Evolutionary conservation across 2,888 invertebrate genomes (phyloP).

Genomic region (Diploptera punctata): DNA sequence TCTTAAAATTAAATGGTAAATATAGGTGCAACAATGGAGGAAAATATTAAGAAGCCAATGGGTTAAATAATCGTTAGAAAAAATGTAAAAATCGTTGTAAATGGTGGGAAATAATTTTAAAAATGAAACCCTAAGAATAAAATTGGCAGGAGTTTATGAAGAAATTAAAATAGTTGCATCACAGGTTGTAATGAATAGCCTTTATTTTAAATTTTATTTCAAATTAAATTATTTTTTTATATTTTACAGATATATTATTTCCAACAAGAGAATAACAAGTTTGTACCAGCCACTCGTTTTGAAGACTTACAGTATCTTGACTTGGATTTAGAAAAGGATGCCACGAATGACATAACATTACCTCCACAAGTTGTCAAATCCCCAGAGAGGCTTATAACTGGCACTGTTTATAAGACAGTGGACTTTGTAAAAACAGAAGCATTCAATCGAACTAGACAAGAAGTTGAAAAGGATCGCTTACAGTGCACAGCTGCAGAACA

Average conservation of each 20-base stretch:
- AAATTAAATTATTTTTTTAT: too few species aligned
- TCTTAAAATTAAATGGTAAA: too few species aligned
- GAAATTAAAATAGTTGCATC: too few species aligned
- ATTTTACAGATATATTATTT: constrained; percentile 54
- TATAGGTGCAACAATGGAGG: too few species aligned
- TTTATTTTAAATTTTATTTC: too few species aligned
- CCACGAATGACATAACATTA: constrained; percentile 48
- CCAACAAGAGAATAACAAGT: constrained; percentile 51
- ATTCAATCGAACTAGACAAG: constrained; percentile 84
- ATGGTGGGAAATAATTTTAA: too few species aligned
- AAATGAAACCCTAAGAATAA: too few species aligned
- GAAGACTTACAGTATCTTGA: constrained; percentile 81
- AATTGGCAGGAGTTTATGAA: too few species aligned
- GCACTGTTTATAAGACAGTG: constrained; percentile 85
- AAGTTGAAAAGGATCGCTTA: constrained; percentile 73
- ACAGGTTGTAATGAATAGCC: too few species aligned
- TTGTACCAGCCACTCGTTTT: constrained; percentile 52
- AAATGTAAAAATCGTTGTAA: too few species aligned
- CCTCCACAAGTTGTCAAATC: constrained; percentile 45
- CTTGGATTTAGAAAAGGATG: constrained; percentile 71
- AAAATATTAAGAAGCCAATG: too few species aligned
- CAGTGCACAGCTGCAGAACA: constrained; percentile 50
- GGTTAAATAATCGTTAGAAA: too few species aligned
- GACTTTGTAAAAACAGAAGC: constrained; percentile 95
- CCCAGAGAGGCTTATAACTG: constrained; percentile 44